phyloP scores from a whole-genome alignment of 2,113 vertebrate species.

The Phylloscopus trochilus region DNA sequence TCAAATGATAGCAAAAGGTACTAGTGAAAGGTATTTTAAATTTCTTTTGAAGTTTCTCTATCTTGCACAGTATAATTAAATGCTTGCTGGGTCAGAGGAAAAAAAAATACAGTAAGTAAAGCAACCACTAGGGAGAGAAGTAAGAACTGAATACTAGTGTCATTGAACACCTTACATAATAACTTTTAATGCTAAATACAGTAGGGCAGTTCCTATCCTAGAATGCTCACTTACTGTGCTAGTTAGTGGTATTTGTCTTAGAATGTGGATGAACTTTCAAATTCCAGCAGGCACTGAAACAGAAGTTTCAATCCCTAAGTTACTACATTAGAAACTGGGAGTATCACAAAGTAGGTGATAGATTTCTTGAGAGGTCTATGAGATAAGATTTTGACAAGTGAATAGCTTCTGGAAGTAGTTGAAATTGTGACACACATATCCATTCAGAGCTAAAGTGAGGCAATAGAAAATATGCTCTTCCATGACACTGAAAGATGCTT shows the following conservation, averaged over 20 bases:
- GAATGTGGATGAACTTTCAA: neutral
- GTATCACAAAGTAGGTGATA: neutral
- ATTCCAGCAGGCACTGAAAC: neutral
- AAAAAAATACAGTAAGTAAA: neutral
- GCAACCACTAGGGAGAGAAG: neutral
- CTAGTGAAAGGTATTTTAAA: neutral
- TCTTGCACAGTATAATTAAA: conserved; percentile 13
- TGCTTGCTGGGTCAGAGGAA: neutral
- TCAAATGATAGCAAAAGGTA: neutral
- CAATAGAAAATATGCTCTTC: neutral
- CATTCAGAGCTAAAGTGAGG: neutral
- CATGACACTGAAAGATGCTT: neutral
- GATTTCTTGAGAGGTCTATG: neutral
- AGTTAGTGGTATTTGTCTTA: neutral
- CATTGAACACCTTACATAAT: neutral
- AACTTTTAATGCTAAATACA: neutral
- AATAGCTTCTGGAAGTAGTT: neutral
- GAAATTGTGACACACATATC: fast-evolving
- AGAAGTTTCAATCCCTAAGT: neutral
- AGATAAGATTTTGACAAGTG: neutral
- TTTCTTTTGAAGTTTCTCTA: conserved; percentile 12
- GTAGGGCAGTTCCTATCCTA: neutral
- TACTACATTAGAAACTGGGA: neutral
- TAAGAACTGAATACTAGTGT: neutral
- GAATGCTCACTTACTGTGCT: neutral